Conservation (phyloP, 2,113 vertebrate species). For the Epinephelus fuscoguttatus region DNA sequence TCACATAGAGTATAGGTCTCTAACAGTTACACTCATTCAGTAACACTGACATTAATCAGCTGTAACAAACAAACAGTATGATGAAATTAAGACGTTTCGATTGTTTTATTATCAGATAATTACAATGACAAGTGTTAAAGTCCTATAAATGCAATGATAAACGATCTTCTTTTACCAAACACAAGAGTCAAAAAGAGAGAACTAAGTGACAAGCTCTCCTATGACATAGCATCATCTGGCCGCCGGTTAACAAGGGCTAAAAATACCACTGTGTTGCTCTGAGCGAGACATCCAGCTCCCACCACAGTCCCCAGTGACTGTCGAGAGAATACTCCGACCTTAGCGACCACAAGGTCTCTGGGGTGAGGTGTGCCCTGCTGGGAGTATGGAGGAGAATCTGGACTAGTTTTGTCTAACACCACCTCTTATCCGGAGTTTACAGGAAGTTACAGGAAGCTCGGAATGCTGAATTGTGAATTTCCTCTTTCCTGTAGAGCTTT, state of each 20-base stretch:
- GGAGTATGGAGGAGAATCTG: slow-evolving; percentile 12
- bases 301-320: slow-evolving; percentile 34
- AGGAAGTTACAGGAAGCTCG: background rate
- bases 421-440: background rate
- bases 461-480: background rate
- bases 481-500: no score
- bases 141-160: slow-evolving; percentile 1
- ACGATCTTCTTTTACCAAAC: slow-evolving; percentile 9
- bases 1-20: background rate
- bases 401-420: background rate
- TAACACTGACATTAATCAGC: slow-evolving; percentile 22
- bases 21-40: background rate
- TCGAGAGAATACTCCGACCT: slow-evolving; percentile 51
- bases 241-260: slow-evolving; percentile 59
- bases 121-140: background rate
- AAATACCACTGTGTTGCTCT: slow-evolving; percentile 65
- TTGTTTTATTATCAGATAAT: background rate
- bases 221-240: slow-evolving; percentile 66
- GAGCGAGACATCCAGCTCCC: slow-evolving; percentile 58
- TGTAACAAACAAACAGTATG: slow-evolving; percentile 5
- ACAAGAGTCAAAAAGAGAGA: slow-evolving; percentile 31
- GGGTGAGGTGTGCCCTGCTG: slow-evolving; percentile 26
- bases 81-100: slow-evolving; percentile 13
- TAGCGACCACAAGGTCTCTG: slow-evolving; percentile 40
- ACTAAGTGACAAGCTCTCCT: slow-evolving; percentile 55